phyloP scores from a whole-genome alignment of 1,140 invertebrate species.

The Drosophila rhopaloa region DNA sequence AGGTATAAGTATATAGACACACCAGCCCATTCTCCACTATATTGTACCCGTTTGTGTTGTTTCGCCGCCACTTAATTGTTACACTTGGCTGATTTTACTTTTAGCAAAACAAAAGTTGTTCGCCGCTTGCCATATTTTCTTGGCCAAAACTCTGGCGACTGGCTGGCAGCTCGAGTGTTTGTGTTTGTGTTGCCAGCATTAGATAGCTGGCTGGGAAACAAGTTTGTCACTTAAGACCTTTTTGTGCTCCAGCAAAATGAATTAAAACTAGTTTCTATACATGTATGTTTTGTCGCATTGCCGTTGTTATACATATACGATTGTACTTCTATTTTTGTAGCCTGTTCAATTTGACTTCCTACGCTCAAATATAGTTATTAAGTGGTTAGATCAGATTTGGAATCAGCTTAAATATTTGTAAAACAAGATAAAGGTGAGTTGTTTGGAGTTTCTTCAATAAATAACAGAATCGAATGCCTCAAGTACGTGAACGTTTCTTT shows the following conservation, averaged over 20 bases:
- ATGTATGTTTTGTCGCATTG: slow-evolving; percentile 44
- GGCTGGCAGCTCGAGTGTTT: slow-evolving; percentile 7
- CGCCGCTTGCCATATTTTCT: slow-evolving; percentile 72
- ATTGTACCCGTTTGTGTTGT: slow-evolving; percentile 41
- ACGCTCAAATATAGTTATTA: slow-evolving; percentile 57
- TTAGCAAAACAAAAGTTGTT: slow-evolving; percentile 79
- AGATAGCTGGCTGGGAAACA: slow-evolving; percentile 62
- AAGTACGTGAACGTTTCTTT: not conserved
- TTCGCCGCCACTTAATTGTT: slow-evolving; percentile 79
- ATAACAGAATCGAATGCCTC: not conserved
- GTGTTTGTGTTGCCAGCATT: slow-evolving; percentile 49
- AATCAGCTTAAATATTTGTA: slow-evolving; percentile 22
- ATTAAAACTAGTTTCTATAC: slow-evolving; percentile 71
- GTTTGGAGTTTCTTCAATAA: slow-evolving; percentile 13
- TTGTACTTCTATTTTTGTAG: slow-evolving; percentile 49
- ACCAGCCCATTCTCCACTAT: slow-evolving; percentile 15
- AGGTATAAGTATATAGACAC: slow-evolving; percentile 10
- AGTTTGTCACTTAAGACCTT: slow-evolving; percentile 79
- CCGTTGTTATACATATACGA: slow-evolving; percentile 34
- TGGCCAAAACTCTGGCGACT: slow-evolving; percentile 41
- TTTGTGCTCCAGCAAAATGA: slow-evolving; percentile 73
- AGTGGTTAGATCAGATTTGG: slow-evolving; percentile 46
- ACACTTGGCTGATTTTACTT: slow-evolving; percentile 83
- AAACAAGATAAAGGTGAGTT: slow-evolving; percentile 8
- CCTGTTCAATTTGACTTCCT: slow-evolving; percentile 48